Evolutionary conservation across 2,797 vertebrate genomes (phyloP), one percentile per base, ranked within the genome.

Genomic region (Corythornis leucogaster): DNA sequence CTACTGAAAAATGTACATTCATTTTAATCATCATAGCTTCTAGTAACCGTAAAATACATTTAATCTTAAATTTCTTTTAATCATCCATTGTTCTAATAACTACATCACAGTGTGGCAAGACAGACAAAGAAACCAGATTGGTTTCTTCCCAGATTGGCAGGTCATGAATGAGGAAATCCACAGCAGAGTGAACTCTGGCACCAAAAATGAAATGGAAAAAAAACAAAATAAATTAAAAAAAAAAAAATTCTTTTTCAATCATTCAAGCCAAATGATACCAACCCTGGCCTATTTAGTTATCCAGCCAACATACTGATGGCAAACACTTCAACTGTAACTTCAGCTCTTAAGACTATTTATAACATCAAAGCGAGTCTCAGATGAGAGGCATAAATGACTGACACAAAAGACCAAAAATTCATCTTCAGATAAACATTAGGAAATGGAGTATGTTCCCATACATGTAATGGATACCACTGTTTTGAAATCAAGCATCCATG

Each of bases 61-160:
- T 63, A 79, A 86, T 76, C 53, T 55, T 76, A 48, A 46, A 15
- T 54, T 92, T 78, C 16, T 58, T 78, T 25, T 89, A 40, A 43
- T 71, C 30, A 20, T 73, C 63, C 74, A n/a, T 62, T 90, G 69
- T 71, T 87, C 68, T 79, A 90, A 80, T 61, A 76, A 71, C 22
- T 51, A 83, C 55, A 92, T 69, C 54, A 28, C 33, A 78, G 31
- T 21, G 20, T 95, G 51, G 62, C 18, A 83, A 76, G 14, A 89
- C 18, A 90, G 42, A 62, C 73, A 63, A 93, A 78, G 48, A 83
- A 83, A 85, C 40, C 81, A 93, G 82, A 93, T 51, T 19, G 79
- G 89, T 64, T 82, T 55, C 57, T 90, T 87, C 62, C 50, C 81
- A 93, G 66, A 89, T 85, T 61, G 63, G 8, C 19, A 79, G 62